Evolutionary conservation across 2,113 vertebrate species (phyloP), one percentile per base, ranked within the genome.

Genomic region (Onychostruthus taczanowskii): DNA sequence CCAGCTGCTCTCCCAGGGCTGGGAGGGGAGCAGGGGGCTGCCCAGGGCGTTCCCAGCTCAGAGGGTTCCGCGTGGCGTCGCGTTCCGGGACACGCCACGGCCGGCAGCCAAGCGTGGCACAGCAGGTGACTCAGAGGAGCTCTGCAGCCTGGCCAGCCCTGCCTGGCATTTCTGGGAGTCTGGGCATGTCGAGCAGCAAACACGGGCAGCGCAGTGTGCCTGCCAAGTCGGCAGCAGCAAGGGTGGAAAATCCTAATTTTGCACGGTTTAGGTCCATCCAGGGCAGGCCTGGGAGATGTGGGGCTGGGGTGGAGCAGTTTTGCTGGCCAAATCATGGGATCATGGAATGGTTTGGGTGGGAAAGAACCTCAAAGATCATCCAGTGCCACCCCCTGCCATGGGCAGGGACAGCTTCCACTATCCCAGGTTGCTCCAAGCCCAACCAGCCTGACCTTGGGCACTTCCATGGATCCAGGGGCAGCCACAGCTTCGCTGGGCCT

Each of bases 261-360:
- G 23, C 2, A 2, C 2, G n/a, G 18, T 46, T 78, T 35, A 21
- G 76, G 18, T 16, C 12, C 37, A 7, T 9, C 55, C 39, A 2
- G 6, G 63, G 17, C n/a, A 20, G 19, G 14, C 16, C n/a, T 13
- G n/a, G 16, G 20, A 37, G 28, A 27, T 21, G 11, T 59, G 28
- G n/a, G 69, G 11, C 14, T 63, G 46, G 0, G 0, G 0, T 5
- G 70, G 35, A 3, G 7, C 2, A 3, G 7, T 10, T 62, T 28
- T 17, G 3, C 21, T 1, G 1, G 35, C 8, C 37, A 44, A 23
- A 20, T 35, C 13, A 16, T 22, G 33, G 61, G 58, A 30, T 59
- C 6, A 2, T 39, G 44, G 46, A 17, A 35, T 10, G 63, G 9
- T 15, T 35, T 62, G 56, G 30, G 26, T 33, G 13, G 31, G 47